phyloP scores from a whole-genome alignment of 1,140 invertebrate species.

The Carcinoscorpius rotundicauda region DNA sequence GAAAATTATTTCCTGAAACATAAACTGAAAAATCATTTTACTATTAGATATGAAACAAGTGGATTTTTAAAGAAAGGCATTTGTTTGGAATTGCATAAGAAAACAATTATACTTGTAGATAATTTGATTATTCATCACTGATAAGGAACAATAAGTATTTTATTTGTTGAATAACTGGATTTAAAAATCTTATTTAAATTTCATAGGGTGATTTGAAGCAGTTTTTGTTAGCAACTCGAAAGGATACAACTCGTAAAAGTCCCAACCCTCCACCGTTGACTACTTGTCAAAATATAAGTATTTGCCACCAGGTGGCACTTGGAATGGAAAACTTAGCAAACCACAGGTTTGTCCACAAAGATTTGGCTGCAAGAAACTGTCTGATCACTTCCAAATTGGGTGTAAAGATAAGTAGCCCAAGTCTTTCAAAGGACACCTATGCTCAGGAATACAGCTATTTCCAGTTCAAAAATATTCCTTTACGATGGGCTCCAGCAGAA shows the following conservation, averaged over 20 bases:
- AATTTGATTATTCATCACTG: no score
- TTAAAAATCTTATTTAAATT: not conserved
- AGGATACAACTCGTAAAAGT: constrained; percentile 37
- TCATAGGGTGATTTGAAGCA: constrained; percentile 80
- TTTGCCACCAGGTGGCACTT: constrained; percentile 61
- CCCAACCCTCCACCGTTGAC: constrained; percentile 47
- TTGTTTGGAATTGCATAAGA: no score
- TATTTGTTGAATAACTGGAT: no score
- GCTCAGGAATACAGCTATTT: constrained; percentile 25
- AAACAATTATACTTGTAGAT: no score
- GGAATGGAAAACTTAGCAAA: constrained; percentile 70
- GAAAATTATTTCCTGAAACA: no score
- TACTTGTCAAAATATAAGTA: constrained; percentile 52
- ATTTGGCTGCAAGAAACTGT: constrained; percentile 88
- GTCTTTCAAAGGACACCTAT: constrained; percentile 47
- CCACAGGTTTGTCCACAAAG: constrained; percentile 63
- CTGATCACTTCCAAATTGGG: constrained; percentile 66
- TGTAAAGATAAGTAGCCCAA: constrained; percentile 69
- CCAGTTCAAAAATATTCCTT: constrained; percentile 47
- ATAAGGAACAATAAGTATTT: no score
- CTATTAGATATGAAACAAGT: no score
- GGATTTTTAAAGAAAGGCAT: no score
- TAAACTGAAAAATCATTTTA: no score
- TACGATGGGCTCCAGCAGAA: constrained; percentile 79
- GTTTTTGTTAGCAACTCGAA: constrained; percentile 71